phyloP scores from a whole-genome alignment of 1,140 invertebrate genomes.

The Anastrepha ludens region DNA sequence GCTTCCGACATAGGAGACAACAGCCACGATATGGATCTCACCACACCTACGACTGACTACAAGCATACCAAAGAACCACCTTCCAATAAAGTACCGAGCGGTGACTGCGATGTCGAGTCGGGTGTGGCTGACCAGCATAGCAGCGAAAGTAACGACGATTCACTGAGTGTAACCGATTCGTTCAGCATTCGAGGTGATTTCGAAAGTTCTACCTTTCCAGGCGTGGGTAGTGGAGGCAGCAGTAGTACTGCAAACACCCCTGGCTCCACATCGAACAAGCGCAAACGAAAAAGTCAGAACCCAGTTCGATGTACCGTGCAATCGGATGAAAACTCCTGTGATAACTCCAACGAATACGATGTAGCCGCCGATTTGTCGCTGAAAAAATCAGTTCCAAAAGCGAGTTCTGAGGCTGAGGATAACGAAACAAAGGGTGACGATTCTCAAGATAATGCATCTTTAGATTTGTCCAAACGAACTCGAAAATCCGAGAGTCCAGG shows the following conservation, averaged over 20 bases:
- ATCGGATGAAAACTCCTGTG: constrained; percentile 74
- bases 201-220: constrained; percentile 66
- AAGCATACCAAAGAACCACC: constrained; percentile 80
- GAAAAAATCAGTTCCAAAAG: constrained; percentile 23
- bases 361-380: constrained; percentile 75
- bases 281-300: constrained; percentile 94
- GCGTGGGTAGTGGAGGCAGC: background rate
- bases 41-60: constrained; percentile 77
- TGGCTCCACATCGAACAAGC: constrained; percentile 75
- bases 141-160: constrained; percentile 85
- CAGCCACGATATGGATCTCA: constrained; percentile 64
- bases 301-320: constrained; percentile 85
- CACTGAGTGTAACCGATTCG: constrained; percentile 77
- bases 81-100: constrained; percentile 74
- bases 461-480: constrained; percentile 70
- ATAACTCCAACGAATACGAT: constrained; percentile 76
- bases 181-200: constrained; percentile 77
- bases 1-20: constrained; percentile 69
- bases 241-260: constrained; percentile 49
- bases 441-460: constrained; percentile 54
- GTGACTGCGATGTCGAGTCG: constrained; percentile 74
- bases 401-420: background rate
- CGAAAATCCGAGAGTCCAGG: constrained; percentile 61
- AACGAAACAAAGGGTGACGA: constrained; percentile 48
- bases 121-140: constrained; percentile 81